Evolutionary conservation across 2,888 invertebrate species (phyloP).

Genomic region (Rhimphoctona megacephalus): DNA sequence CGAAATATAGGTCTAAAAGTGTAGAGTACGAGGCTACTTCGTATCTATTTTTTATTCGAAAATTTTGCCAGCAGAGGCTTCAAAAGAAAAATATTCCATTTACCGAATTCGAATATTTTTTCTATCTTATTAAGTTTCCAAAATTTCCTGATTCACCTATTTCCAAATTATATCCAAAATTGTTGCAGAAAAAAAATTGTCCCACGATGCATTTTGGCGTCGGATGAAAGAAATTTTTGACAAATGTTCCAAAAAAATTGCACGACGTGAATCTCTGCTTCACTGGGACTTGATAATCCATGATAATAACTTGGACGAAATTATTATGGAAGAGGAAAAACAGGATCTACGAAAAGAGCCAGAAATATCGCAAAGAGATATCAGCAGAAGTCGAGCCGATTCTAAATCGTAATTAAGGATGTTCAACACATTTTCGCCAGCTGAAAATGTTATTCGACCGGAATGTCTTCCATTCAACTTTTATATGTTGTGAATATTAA

Average conservation of each 20-base stretch:
- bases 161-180: not conserved
- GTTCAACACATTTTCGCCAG: not conserved
- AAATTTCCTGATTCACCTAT: not conserved
- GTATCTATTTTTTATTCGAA: not conserved
- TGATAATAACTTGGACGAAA: constrained; percentile 1
- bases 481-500: too few species aligned
- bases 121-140: too few species aligned
- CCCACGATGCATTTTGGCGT: constrained; percentile 74
- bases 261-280: constrained; percentile 62
- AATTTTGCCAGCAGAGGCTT: too few species aligned
- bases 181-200: constrained; percentile 70
- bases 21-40: too few species aligned
- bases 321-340: not conserved
- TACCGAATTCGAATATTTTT: too few species aligned
- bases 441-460: too few species aligned
- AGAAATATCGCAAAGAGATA: constrained; percentile 2
- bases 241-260: constrained; percentile 40
- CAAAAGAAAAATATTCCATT: too few species aligned
- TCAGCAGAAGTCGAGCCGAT: constrained; percentile 11
- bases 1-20: too few species aligned
- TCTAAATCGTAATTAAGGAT: constrained; percentile 38
- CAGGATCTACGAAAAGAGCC: not conserved
- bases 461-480: too few species aligned
- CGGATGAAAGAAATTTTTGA: constrained; percentile 73
- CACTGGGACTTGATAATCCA: constrained; percentile 74